Base-by-base conservation (phyloP, 2,113 vertebrate species). In the Coptodon bakossiorum region DNA sequence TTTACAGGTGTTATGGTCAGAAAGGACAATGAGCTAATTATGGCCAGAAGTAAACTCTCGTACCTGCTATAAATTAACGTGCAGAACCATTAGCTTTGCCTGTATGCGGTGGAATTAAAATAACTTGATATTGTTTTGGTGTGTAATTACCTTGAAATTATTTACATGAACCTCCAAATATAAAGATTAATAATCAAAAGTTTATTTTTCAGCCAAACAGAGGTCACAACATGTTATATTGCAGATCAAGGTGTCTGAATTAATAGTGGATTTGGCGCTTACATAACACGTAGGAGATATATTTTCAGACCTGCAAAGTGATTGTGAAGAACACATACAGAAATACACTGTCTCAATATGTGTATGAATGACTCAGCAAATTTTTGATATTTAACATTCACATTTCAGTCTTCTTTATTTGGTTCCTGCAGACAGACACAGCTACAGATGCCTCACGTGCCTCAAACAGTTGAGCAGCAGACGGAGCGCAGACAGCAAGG, bases 21-120 rank as follows among this genome's bases (percentile, higher is more conserved):
- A 93, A 24, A 92, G 87, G 86, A 91, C 92, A 92, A 86, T 82
- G 81, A 90, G 88, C 92, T 94, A 94, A 95, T 92, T 93, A 93
- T 94, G 85, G 86, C 91, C 82, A 40, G 88, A 59, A 94, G 91
- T 93, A 73, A 91, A 89, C 92, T 86, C 82, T 86, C 12, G 11
- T 82, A 63, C 83, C 73, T 89, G 89, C 27, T 52, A 34, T 83
- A 85, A 87, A 90, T 88, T 9, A 88, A 66, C 8, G 53, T 9
- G 27, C 54, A 36, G 14, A 17, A 50, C 11, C 68, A 14, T 80
- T 45, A 34, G 61, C 31, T 86, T 79, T 85, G n/a, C 43, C 45
- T 71, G 45, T 10, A 8, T 19, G 29, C 5, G 16, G 19, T 14
- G 16, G 13, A 4, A 1, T 9, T 11, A 14, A 82, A 79, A 90